Percentiles rank a stretch among this genome's conserved stretches.
Evolutionary conservation across 2,888 invertebrate species (phyloP).

Genomic region (Oligia fasciuncula): DNA sequence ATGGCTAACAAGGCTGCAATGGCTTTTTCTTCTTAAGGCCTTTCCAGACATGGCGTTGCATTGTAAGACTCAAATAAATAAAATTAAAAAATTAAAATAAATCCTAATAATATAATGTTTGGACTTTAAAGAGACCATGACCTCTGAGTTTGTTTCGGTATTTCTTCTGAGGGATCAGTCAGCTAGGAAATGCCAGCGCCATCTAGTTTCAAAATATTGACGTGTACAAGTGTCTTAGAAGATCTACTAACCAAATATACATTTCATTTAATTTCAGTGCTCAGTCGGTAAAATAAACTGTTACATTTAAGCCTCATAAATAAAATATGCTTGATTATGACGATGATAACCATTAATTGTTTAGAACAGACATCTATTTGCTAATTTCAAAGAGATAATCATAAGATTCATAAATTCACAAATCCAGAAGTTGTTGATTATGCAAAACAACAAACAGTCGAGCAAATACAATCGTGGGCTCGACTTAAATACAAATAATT

Average conservation of each 20-base stretch:
- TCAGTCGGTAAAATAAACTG: not conserved
- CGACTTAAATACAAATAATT: conserved; percentile 69
- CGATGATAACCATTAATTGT: not conserved
- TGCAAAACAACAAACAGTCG: conserved; percentile 46
- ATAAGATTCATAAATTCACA: conserved; percentile 15
- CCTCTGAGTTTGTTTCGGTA: not conserved
- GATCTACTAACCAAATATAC: not conserved
- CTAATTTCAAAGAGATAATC: not conserved
- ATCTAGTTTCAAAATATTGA: not conserved
- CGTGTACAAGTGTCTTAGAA: not conserved
- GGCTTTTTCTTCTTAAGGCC: too few relatives aligned
- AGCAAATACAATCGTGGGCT: conserved; percentile 55
- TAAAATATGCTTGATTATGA: not conserved
- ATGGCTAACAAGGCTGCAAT: too few relatives aligned
- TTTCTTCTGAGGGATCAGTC: not conserved
- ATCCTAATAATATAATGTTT: too few relatives aligned
- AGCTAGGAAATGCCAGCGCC: not conserved
- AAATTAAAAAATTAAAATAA: too few relatives aligned
- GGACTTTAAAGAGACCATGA: too few relatives aligned
- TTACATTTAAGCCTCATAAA: not conserved
- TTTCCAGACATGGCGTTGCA: too few relatives aligned
- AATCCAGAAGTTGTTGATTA: conserved; percentile 49
- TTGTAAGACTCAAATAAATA: too few relatives aligned
- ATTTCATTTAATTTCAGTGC: not conserved
- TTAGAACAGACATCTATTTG: not conserved